Base-by-base conservation (phyloP, 2,113 vertebrate species). In the Syngnathus floridae region DNA sequence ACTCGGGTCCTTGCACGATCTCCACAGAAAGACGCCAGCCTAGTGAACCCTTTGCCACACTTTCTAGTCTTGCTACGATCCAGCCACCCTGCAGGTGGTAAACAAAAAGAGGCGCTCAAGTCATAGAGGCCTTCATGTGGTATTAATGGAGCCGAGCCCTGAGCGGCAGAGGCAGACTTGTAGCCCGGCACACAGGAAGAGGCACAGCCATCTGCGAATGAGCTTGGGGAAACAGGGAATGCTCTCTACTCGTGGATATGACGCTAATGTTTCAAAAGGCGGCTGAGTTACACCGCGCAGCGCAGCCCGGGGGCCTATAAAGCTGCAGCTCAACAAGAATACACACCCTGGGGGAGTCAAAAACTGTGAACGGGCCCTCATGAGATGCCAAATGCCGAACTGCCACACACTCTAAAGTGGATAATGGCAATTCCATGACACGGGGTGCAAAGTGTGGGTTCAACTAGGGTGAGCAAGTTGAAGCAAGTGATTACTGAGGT, bases 11-110 rank as follows among this genome's bases (percentile, higher is more conserved):
- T 67, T 65, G 65, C 65, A 75, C 81, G 84, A 71, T 82, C 75
- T 82, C 86, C 73, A 75, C 60, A 68, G 35, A 81, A 68, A 67
- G 62, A 41, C 61, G 80, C 72, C 83, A 79, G 81, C 82, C 88
- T 87, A 89, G 89, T 82, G 62, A 66, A 46, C 55, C 74, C 74
- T 69, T 60, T 81, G 87, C 82, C 87, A 87, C 83, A 88, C 86
- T 73, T 81, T 77, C 26, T 26, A 82, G 78, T 76, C 68, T 65
- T 40, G 67, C 70, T 75, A 64, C 72, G 77, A 77, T 67, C 78
- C 77, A 78, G 73, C 70, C 70, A n/a, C 79, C 62, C 86, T 66
- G 76, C 81, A 84, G 85, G 85, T 86, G 86, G 83, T 77, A 49
- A 37, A 66, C 60, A 54, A 65, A 65, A 76, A 86, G 69, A 74